These are phyloP conservation scores for Hydrozoanthus gracilis DNA, from an alignment of 92 coral and sea anemone species.

Conservation along the genomic window DNA sequence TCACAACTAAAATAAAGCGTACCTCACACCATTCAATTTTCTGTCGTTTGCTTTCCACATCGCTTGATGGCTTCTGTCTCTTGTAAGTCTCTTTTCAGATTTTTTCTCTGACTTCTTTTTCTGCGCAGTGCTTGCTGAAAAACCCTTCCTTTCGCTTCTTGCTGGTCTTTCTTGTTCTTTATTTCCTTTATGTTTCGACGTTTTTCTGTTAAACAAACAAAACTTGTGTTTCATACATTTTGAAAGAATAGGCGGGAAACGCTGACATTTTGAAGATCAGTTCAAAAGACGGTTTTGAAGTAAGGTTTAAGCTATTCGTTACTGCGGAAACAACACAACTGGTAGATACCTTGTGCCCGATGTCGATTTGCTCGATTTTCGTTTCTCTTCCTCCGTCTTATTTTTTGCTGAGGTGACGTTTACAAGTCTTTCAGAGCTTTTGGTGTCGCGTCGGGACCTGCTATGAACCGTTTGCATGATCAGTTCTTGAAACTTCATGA, in stretches of 20 bases:
- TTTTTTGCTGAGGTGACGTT: not conserved
- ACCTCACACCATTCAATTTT: conserved; percentile 47
- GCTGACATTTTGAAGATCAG: too few relatives aligned
- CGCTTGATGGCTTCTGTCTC: conserved; percentile 52
- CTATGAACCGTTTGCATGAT: not conserved
- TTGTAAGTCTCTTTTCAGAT: not conserved
- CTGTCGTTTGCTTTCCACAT: conserved; percentile 62
- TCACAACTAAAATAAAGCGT: too few relatives aligned
- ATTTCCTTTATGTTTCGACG: conserved; percentile 1
- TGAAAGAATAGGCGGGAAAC: too few relatives aligned
- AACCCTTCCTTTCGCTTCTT: not conserved
- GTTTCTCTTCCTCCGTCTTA: not conserved
- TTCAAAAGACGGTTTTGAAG: too few relatives aligned
- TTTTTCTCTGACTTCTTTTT: conserved; percentile 39
- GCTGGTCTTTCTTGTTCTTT: not conserved
- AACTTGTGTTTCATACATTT: not conserved
- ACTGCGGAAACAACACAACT: too few relatives aligned
- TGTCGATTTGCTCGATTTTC: not conserved
- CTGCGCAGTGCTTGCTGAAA: conserved; percentile 25
- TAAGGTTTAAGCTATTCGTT: too few relatives aligned
- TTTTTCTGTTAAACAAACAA: conserved; percentile 1
- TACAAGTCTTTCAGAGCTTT: not conserved
- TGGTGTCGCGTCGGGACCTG: not conserved
- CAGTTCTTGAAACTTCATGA: not conserved
- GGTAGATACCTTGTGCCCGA: not conserved